Base-by-base conservation (phyloP, 2,888 invertebrate species). In the Drosophila gaucha region DNA sequence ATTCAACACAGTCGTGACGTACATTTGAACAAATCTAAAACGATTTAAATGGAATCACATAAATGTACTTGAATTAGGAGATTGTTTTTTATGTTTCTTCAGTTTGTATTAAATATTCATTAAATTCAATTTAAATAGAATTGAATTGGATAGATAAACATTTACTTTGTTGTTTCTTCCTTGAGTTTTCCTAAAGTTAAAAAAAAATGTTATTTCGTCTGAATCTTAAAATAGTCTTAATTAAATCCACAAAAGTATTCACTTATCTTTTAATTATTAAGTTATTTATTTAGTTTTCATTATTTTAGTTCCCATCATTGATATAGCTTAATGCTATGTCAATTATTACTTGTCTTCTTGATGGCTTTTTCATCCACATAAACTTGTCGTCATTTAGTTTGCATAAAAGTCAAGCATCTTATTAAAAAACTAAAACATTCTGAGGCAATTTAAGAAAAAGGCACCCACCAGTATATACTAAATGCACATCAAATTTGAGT, bases 401-500 rank as follows among this genome's bases (percentile, higher is more conserved):
- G 14, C 39, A 24, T 20, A 24, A 14, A 24, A 6, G 43, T 44
- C 14, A 31, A 31, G 30, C 33, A 33, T 33, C 33, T 14, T 14
- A 33, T 33, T 6, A n/a, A 6, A 20, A n/a, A 46, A 12, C 20
- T 31, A 10, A 20, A 46, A n/a, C 30, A 20, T 46, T 46, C 20
- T 16, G 41, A 16, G n/a, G 14, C 12, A 43, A 43, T 18, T 12
- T 9, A 41, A 10, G 24, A 10, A 16, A 28, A 14, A 33, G 56
- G 55, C 64, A 49, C 28, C 16, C 31, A 35, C 16, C 35, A 18
- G 1, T 31, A 50, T 41, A 58, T 54, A 65, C 80, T 58, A 80
- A 82, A 75, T 85, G 79, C 83, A 69, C 83, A 85, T 78, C 80
- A 85, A 80, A 82, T 85, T 85, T 72, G 30, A 79, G 80, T 65